phyloP scores from a whole-genome alignment of 2,797 vertebrate genomes.

The Hemibagrus guttatus region DNA sequence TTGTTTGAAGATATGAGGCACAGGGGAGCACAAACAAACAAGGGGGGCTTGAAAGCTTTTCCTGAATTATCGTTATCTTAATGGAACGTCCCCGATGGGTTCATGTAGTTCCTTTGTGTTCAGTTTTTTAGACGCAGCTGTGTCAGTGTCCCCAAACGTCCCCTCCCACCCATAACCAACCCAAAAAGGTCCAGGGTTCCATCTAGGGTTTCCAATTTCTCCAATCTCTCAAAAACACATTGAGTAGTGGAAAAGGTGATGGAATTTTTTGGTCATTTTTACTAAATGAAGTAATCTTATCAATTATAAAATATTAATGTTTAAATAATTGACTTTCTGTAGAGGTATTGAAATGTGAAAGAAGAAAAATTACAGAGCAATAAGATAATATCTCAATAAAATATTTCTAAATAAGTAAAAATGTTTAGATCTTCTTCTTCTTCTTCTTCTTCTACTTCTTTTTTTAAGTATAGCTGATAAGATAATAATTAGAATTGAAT shows the following conservation, averaged over 20 bases:
- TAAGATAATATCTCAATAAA: neutral
- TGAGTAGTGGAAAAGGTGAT: neutral
- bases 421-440: too few relatives aligned
- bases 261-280: neutral
- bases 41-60: neutral
- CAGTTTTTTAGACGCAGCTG: neutral
- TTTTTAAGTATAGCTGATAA: neutral
- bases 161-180: neutral
- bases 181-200: neutral
- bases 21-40: slow-evolving; percentile 37
- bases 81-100: neutral
- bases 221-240: neutral
- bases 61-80: slow-evolving; percentile 33
- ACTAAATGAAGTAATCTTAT: neutral
- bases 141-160: neutral
- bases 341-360: neutral
- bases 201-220: neutral
- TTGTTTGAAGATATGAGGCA: slow-evolving; percentile 16
- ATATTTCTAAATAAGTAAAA: neutral
- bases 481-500: neutral
- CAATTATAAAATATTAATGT: neutral
- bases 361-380: neutral
- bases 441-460: neutral
- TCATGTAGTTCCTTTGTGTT: neutral
- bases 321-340: neutral